Conservation (phyloP, 1,140 invertebrate genomes). For the Limonius californicus region DNA sequence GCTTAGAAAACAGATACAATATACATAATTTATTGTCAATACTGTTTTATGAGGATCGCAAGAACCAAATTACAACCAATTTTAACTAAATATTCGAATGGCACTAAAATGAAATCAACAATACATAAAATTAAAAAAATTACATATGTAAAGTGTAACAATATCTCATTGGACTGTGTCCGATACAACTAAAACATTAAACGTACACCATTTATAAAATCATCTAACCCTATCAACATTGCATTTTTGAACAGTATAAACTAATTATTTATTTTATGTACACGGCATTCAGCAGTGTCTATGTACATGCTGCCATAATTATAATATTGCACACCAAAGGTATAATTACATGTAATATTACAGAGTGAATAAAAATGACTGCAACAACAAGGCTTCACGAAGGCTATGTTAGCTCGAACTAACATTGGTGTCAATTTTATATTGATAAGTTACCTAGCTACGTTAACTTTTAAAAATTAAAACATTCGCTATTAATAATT, state of each 20-base stretch:
- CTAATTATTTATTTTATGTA: conserved; percentile 3
- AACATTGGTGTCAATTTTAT: conserved; percentile 27
- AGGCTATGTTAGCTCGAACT: conserved; percentile 31
- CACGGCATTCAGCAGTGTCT: conserved; percentile 13
- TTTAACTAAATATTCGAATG: neutral
- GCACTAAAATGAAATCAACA: conserved; percentile 11
- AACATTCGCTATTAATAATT: too few relatives aligned
- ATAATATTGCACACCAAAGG: conserved; percentile 11
- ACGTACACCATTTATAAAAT: conserved; percentile 26
- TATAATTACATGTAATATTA: conserved; percentile 17
- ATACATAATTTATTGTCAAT: conserved; percentile 9
- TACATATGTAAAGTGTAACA: conserved; percentile 6
- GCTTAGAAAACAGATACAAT: conserved; percentile 4
- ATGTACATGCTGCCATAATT: conserved; percentile 9
- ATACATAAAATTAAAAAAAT: conserved; percentile 12
- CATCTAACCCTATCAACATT: conserved; percentile 27
- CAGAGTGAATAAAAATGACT: conserved; percentile 15
- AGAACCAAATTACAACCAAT: conserved; percentile 5
- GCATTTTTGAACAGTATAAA: conserved; percentile 5
- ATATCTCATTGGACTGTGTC: neutral
- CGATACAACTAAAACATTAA: conserved; percentile 15
- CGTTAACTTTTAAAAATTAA: too few relatives aligned
- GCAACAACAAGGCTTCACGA: conserved; percentile 22
- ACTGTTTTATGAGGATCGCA: conserved; percentile 2
- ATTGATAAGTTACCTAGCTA: conserved; percentile 8